These are phyloP conservation scores for Ctenochaetus hawaiiensis DNA, from an alignment of 2,797 vertebrate species.

Conservation along the genomic window DNA sequence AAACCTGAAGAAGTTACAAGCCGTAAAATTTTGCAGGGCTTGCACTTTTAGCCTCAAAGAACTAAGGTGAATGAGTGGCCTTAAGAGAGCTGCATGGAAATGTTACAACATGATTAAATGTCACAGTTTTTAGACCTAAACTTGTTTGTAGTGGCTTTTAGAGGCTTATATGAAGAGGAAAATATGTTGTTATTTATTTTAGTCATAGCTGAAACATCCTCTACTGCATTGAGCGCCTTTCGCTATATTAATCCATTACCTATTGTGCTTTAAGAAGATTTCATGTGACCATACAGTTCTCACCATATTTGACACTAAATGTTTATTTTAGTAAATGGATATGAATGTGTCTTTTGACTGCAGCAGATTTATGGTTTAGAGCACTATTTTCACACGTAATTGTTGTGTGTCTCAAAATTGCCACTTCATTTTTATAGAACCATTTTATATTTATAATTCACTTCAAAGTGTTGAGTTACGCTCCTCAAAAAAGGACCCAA, in stretches of 20 bases:
- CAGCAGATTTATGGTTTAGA: constrained; percentile 1
- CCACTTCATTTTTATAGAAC: background rate
- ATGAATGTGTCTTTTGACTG: background rate
- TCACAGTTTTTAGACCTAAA: constrained; percentile 5
- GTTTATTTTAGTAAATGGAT: background rate
- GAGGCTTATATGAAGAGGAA: background rate
- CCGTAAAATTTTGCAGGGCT: background rate
- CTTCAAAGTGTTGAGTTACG: background rate
- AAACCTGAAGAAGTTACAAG: background rate
- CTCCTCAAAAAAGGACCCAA: too few species aligned
- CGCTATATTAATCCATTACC: constrained; percentile 14
- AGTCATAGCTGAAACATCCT: constrained; percentile 9
- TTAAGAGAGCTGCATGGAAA: constrained; percentile 9
- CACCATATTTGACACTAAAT: constrained; percentile 8
- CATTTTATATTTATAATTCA: background rate
- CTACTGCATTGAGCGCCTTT: background rate
- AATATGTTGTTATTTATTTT: constrained; percentile 25
- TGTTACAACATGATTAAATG: constrained; percentile 7
- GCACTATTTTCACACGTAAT: constrained; percentile 11
- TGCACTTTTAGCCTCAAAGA: constrained; percentile 19
- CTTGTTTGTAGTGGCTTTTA: constrained; percentile 28
- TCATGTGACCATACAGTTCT: constrained; percentile 7
- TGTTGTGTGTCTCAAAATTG: background rate
- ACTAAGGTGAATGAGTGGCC: background rate
- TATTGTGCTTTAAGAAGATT: constrained; percentile 15